Evolutionary conservation across 2,113 vertebrate genomes (phyloP), one percentile per base, ranked within the genome.

Genomic region (Camarhynchus parvulus): DNA sequence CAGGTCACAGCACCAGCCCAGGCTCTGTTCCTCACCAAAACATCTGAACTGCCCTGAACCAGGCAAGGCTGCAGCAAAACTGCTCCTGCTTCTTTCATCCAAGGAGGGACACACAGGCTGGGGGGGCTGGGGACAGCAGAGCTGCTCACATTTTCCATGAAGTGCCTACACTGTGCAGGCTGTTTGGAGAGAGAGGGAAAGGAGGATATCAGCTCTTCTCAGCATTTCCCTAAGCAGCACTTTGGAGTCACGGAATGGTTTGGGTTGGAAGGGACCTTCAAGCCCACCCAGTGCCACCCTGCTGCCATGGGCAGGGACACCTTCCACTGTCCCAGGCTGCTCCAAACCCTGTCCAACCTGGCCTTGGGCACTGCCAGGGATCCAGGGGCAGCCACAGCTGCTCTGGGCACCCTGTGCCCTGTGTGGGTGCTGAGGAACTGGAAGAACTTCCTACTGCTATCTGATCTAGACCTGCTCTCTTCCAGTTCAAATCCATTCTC

Each of bases 221-320:
- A 61, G 15, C 19, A 7, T 15, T 64, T 64, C 35, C 33, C 59
- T 15, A 15, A 37, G 28, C 2, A 3, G 24, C 23, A 35, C 30
- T 22, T 15, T 20, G 47, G 46, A 67, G 52, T 59, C 24, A 30
- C 10, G 13, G 11, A 46, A n/a, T 47, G 20, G 1, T 53, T 75
- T 68, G 30, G n/a, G 13, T 25, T 8, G 24, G 5, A 39, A n/a
- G 4, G 13, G 7, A 41, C 6, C 7, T 21, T 3, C 25, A 62
- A 62, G 3, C 8, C 17, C 30, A 53, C 1, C 14, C 46, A 46
- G 16, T 25, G 0, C 28, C 33, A 67, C 15, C 5, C 15, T 35
- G 17, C 10, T 67, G 17, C 35, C 37, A 28, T 6, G 3, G 10
- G 15, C 68, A 81, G 44, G 6, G 44, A 39, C 44, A 81, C 14